These are phyloP conservation scores for Creontiades dilutus DNA, from an alignment of 2,888 invertebrate species.

Conservation along the genomic window DNA sequence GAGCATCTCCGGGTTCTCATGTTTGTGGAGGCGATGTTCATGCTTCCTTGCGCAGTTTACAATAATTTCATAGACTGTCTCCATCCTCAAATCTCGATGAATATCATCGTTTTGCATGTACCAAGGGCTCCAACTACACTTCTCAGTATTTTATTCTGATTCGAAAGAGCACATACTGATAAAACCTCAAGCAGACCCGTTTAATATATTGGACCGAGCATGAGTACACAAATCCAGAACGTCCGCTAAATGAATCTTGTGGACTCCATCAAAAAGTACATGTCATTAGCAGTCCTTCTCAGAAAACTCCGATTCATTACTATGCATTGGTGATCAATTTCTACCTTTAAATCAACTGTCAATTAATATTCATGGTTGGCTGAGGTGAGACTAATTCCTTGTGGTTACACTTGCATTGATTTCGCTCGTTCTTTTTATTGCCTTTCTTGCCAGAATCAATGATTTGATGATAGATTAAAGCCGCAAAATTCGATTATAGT, in stretches of 20 bases:
- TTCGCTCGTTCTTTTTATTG: background rate
- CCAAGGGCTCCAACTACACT: no score
- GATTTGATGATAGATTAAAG: background rate
- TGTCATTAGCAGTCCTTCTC: slow-evolving; percentile 26
- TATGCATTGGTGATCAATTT: slow-evolving; percentile 63
- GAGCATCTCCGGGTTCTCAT: no score
- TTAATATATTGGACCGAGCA: no score
- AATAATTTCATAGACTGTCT: no score
- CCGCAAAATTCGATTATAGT: background rate
- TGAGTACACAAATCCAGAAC: no score
- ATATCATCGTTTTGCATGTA: no score
- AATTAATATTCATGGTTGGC: slow-evolving; percentile 42
- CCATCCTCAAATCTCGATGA: no score
- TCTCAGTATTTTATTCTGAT: no score
- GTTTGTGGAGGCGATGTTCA: no score
- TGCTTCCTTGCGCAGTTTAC: no score
- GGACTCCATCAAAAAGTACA: background rate
- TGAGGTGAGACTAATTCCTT: slow-evolving; percentile 28
- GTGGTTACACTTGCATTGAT: slow-evolving; percentile 21
- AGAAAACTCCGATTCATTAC: slow-evolving; percentile 43
- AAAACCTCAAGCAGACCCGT: no score
- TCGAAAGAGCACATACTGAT: no score
- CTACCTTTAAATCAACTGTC: slow-evolving; percentile 53
- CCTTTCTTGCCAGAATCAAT: background rate
- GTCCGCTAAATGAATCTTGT: background rate